phyloP scores from a whole-genome alignment of 2,888 invertebrate genomes.

The Nebria brevicollis region DNA sequence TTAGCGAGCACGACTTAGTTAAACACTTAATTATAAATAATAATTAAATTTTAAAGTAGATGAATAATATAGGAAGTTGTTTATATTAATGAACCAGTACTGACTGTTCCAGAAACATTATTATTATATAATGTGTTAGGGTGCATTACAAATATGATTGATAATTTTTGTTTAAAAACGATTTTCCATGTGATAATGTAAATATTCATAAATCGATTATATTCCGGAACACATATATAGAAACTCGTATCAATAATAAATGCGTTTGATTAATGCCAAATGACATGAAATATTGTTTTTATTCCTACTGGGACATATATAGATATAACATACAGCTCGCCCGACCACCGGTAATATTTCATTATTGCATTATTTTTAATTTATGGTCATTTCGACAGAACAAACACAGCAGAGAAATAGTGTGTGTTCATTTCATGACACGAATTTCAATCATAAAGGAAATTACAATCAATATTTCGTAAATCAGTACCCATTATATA shows the following conservation, averaged over 20 bases:
- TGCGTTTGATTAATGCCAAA: slow-evolving; percentile 26
- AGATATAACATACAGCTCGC: neutral
- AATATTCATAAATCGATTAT: neutral
- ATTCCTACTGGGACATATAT: slow-evolving; percentile 30
- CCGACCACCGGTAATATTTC: slow-evolving; percentile 27
- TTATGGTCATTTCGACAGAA: slow-evolving; percentile 29
- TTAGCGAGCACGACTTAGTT: no score
- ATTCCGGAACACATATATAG: neutral
- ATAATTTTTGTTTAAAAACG: neutral
- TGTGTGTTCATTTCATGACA: slow-evolving; percentile 19
- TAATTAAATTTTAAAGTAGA: no score
- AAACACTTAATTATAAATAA: no score
- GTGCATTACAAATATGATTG: neutral
- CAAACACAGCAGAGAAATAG: slow-evolving; percentile 30
- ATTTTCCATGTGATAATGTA: neutral
- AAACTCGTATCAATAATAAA: slow-evolving; percentile 27
- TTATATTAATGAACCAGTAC: no score
- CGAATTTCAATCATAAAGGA: slow-evolving; percentile 18
- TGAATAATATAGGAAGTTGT: no score
- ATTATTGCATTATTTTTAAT: slow-evolving; percentile 43
- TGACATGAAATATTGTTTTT: slow-evolving; percentile 21
- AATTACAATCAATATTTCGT: neutral
- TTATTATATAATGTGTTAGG: no score
- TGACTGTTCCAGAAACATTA: no score
- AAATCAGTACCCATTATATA: neutral